These are phyloP conservation scores for Drosophila nigricruria DNA, from an alignment of 2,888 invertebrate genomes.

Conservation along the genomic window DNA sequence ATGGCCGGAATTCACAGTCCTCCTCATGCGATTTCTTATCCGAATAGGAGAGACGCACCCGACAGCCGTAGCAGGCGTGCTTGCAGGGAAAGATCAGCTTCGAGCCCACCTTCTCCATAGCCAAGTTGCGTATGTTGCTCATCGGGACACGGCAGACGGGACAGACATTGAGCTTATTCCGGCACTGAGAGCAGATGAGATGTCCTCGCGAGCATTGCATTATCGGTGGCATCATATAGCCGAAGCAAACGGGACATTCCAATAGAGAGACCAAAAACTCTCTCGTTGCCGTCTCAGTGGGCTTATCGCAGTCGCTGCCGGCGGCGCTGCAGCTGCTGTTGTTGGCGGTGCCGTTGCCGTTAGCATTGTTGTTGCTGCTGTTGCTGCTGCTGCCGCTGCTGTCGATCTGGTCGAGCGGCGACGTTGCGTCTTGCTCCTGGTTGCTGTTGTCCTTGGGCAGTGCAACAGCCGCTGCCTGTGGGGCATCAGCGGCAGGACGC, in stretches of 20 bases:
- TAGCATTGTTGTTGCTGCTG: background rate
- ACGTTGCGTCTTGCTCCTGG: conserved; percentile 10
- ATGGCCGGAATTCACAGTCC: conserved; percentile 98
- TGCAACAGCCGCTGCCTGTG: conserved; percentile 6
- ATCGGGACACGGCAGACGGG: conserved; percentile 98
- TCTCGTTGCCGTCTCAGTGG: conserved; percentile 32
- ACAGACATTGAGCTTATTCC: conserved; percentile 97
- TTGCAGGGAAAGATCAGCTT: conserved; percentile 99
- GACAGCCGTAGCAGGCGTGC: conserved; percentile 97
- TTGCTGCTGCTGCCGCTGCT: conserved; percentile 5
- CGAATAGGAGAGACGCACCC: conserved; percentile 95
- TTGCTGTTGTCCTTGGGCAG: conserved; percentile 13
- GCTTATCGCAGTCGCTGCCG: conserved; percentile 30
- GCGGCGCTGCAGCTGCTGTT: background rate
- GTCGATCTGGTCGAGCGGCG: conserved; percentile 26
- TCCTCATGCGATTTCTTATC: conserved; percentile 99
- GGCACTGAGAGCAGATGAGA: conserved; percentile 98
- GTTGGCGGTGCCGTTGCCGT: background rate
- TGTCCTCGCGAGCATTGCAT: conserved; percentile 99
- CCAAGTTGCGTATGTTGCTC: conserved; percentile 98
- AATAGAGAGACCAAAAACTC: conserved; percentile 88
- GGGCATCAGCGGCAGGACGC: conserved; percentile 33
- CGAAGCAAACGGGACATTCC: conserved; percentile 99
- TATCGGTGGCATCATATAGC: conserved; percentile 99
- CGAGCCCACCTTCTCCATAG: conserved; percentile 99